Evolutionary conservation across 2,113 vertebrate genomes (phyloP).

Genomic region (Peromyscus californicus): DNA sequence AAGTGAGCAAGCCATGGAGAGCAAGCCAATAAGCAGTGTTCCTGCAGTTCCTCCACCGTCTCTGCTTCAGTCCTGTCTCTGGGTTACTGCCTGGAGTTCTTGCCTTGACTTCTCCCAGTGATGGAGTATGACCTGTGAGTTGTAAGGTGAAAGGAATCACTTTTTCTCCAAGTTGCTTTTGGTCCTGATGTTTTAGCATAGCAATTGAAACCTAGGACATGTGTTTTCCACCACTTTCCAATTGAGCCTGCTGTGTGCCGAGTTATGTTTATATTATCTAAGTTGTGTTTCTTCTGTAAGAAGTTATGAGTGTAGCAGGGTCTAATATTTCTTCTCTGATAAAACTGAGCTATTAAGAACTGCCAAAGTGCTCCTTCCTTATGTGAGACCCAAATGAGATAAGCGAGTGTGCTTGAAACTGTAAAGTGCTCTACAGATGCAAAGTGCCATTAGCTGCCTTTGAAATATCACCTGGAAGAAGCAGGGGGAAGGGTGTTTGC

Average conservation of each 20-base stretch:
- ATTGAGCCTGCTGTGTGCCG: neutral
- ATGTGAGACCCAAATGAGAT: neutral
- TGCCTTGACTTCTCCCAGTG: neutral
- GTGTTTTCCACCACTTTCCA: no score
- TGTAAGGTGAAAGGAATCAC: neutral
- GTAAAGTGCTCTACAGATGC: neutral
- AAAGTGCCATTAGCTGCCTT: neutral
- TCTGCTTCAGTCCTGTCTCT: neutral
- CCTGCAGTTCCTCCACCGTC: neutral
- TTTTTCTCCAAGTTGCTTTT: neutral
- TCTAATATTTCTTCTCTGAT: constrained; percentile 53
- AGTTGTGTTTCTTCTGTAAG: neutral
- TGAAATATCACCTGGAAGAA: neutral
- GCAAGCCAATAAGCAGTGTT: neutral
- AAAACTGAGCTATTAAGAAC: constrained; percentile 21
- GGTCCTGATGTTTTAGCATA: neutral
- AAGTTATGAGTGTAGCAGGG: neutral
- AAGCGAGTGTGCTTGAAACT: neutral
- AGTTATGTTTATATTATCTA: neutral
- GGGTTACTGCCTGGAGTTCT: neutral
- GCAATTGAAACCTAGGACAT: neutral
- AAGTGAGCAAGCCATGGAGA: neutral
- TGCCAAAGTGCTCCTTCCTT: neutral
- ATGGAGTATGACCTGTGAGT: neutral
- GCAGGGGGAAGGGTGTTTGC: neutral